phyloP scores from a whole-genome alignment of 2,797 vertebrate genomes.

The Selene dorsalis region DNA sequence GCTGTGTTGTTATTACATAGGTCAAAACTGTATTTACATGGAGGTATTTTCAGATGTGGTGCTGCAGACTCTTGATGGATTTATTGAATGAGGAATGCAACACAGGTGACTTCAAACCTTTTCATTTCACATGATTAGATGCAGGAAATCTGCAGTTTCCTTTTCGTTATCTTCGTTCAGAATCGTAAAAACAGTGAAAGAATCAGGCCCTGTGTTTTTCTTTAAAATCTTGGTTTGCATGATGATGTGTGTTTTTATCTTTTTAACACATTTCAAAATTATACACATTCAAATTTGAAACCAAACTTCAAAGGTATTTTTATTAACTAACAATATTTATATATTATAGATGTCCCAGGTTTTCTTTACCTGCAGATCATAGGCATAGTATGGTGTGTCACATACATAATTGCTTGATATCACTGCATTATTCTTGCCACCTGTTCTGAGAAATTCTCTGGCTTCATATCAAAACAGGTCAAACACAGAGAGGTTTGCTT shows the following conservation, averaged over 20 bases:
- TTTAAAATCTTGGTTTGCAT: conserved; percentile 1
- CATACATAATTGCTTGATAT: conserved; percentile 44
- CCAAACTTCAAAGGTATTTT: conserved; percentile 1
- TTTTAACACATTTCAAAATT: conserved; percentile 17
- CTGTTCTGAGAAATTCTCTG: conserved; percentile 46
- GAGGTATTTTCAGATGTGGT: conserved; percentile 24
- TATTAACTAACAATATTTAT: background rate
- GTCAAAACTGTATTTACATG: conserved; percentile 44
- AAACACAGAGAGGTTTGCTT: conserved; percentile 35
- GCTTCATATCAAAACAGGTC: conserved; percentile 54
- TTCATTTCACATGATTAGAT: conserved; percentile 6
- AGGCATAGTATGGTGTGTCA: conserved; percentile 10
- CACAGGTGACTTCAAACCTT: conserved; percentile 4
- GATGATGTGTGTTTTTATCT: background rate
- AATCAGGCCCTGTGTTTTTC: background rate
- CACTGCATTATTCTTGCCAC: conserved; percentile 58
- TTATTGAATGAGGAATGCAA: conserved; percentile 1
- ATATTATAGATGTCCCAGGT: background rate
- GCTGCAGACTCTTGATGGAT: background rate
- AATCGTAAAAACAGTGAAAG: conserved; percentile 8
- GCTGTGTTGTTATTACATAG: conserved; percentile 35
- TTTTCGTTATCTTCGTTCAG: conserved; percentile 25
- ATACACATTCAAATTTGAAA: conserved; percentile 8
- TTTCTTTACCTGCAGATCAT: conserved; percentile 18
- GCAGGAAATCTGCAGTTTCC: conserved; percentile 3